phyloP scores from a whole-genome alignment of 2,797 vertebrate species.

The Caiman crocodilus region DNA sequence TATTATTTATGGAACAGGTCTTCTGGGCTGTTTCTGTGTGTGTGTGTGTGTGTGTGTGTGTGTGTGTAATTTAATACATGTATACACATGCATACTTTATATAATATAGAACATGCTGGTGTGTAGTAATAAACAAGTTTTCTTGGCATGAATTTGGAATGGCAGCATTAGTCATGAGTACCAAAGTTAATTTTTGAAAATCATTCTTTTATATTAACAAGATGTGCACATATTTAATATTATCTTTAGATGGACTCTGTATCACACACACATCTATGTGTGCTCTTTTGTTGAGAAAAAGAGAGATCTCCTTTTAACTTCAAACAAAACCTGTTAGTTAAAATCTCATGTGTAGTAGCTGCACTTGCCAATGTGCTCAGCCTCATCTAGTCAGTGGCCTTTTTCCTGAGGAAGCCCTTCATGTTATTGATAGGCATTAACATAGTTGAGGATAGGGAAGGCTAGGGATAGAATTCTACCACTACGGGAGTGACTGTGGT shows the following conservation, averaged over 20 bases:
- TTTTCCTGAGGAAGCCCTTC: conserved; percentile 1
- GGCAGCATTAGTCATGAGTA: conserved; percentile 53
- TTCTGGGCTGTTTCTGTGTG: conserved; percentile 44
- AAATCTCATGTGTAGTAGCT: background rate
- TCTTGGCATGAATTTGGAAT: conserved; percentile 61
- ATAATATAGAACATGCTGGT: conserved; percentile 56
- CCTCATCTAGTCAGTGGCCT: background rate
- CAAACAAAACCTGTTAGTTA: background rate
- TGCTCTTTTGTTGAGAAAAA: background rate
- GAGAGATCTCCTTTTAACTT: background rate
- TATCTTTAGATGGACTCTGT: conserved; percentile 16
- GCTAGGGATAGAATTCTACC: background rate
- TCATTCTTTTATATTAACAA: background rate
- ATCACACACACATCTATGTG: background rate
- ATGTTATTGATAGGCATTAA: background rate
- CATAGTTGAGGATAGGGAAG: background rate
- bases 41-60: background rate
- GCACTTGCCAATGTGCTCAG: background rate
- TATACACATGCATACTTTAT: conserved; percentile 40
- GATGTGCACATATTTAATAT: conserved; percentile 59
- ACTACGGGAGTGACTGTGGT: background rate
- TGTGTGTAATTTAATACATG: background rate
- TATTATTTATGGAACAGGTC: conserved; percentile 61
- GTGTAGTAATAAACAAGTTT: conserved; percentile 62
- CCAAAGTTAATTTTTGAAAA: conserved; percentile 64